Evolutionary conservation across 1,140 invertebrate genomes (phyloP), one percentile per base, ranked within the genome.

Genomic region (Acromyrmex echinatior): DNA sequence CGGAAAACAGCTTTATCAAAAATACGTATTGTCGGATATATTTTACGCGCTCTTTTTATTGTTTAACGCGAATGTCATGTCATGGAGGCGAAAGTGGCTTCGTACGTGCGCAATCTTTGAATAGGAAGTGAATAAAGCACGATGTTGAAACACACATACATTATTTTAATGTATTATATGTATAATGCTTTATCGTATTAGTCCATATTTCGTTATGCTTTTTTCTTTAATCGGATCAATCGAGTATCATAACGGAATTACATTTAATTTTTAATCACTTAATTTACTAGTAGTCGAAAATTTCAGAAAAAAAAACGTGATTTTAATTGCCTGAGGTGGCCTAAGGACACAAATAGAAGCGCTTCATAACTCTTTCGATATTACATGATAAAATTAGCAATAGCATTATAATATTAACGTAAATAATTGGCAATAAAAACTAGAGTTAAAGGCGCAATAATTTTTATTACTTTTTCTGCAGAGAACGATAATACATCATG

Each of bases 21-120:
- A 62, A n/a, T 60, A 62, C 21, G 45, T 45, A 51, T 73, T 28
- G 25, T n/a, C 0, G 16, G 16, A 25, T 45, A 63, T 78, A 63
- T 78, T 78, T 49, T 25, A 62, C 2, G 31, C n/a, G 14, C 45
- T 81, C 12, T n/a, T n/a, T 45, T 81, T 35, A 45, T 25, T 14
- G 51, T 71, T 60, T 71, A 28, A 39, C 16, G 51, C 49, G 25
- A 25, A 45, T 35, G 21, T 45, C 35, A 6, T 25, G 14, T 58
- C 16, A 12, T 14, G 18, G 25, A 56, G n/a, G 80, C 21, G 12
- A 82, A 73, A 21, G 25, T 16, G 25, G 10, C 35, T 45, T 49
- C 12, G 21, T 60, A 60, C 66, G 66, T 49, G 80, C 21, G 21
- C n/a, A 58, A 73, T 73, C 70, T 62, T 84, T 74, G 56, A 74